Conservation (phyloP, 2,113 vertebrate genomes). For the Colistium nudipinnis region DNA sequence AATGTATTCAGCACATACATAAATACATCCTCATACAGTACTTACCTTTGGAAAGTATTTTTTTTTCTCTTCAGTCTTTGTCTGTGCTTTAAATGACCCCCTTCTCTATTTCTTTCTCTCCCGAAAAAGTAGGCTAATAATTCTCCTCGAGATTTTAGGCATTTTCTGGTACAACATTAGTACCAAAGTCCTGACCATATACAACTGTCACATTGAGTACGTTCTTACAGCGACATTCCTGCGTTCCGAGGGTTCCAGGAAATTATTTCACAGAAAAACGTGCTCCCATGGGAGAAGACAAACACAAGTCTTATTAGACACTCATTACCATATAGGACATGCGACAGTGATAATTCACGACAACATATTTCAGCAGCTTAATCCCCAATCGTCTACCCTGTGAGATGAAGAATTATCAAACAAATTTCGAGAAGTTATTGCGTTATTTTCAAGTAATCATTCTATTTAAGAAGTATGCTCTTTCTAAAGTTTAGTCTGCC, state of each 20-base stretch:
- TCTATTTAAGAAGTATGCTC: background rate
- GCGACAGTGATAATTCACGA: slow-evolving; percentile 2
- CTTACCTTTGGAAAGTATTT: no score
- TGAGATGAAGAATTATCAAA: slow-evolving; percentile 3
- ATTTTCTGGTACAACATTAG: slow-evolving; percentile 40
- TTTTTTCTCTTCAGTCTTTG: background rate
- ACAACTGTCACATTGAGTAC: slow-evolving; percentile 19
- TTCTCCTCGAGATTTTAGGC: slow-evolving; percentile 50
- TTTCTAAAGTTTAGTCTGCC: slow-evolving; percentile 31
- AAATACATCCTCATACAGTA: no score
- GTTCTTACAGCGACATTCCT: background rate
- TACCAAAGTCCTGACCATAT: slow-evolving; percentile 22
- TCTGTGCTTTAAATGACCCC: no score
- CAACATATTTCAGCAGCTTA: slow-evolving; percentile 20
- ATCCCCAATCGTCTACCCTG: slow-evolving; percentile 3
- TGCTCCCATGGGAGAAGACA: background rate
- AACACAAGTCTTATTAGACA: background rate
- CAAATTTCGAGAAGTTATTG: background rate
- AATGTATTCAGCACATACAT: no score
- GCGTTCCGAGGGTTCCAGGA: slow-evolving; percentile 11
- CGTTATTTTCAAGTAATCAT: background rate
- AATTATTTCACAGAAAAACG: slow-evolving; percentile 20
- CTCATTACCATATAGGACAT: slow-evolving; percentile 1
- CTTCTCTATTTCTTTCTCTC: no score
- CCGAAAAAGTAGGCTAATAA: slow-evolving; percentile 54